Base-by-base conservation (phyloP, 2,797 vertebrate species). In the Gymnodraco acuticeps region DNA sequence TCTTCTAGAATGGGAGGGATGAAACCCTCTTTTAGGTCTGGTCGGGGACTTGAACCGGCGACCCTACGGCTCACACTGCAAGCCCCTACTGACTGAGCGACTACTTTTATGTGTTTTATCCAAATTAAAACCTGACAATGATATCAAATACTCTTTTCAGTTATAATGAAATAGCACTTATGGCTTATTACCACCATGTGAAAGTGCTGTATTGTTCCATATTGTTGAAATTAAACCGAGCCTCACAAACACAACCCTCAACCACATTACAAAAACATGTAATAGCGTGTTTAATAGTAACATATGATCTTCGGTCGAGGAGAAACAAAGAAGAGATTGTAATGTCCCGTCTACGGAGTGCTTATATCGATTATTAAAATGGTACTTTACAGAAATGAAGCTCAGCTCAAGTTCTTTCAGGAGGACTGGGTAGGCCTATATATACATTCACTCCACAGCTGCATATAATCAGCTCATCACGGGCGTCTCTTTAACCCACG, bases 331-430 rank as follows among this genome's bases (percentile, higher is more conserved):
- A 53, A 14, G 11, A 27, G 6, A 20, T 51, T 33, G 67, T 41
- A 81, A 73, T 81, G 75, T 13, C 23, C 19, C 61, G 66, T 68
- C 65, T 63, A 38, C 48, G 56, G 59, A 70, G 60, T 58, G 53
- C 54, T 15, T 17, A 53, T 42, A 42, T 58, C 65, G 55, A 55
- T 42, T 0, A 45, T 50, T 13, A 19, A 15, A 31, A 67, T 23
- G 0, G 19, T 19, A 56, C 1, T 15, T 63, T 19, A 27, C 27
- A 27, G 27, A 27, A 27, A 5, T 27, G 27, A 27, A 27, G 27
- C 27, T 23, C 23, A 23, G 23, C 23, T 4, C 27, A 27, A 27
- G 4, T 27, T 27, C 27, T 27, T 27, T 27, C 27, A 27, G 27
- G 27, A 27, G 27, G 4, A 27, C 27, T 27, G 4, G 27, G 27